Evolutionary conservation across 1,140 invertebrate genomes (phyloP).

Genomic region (Bradynema listronoti): DNA sequence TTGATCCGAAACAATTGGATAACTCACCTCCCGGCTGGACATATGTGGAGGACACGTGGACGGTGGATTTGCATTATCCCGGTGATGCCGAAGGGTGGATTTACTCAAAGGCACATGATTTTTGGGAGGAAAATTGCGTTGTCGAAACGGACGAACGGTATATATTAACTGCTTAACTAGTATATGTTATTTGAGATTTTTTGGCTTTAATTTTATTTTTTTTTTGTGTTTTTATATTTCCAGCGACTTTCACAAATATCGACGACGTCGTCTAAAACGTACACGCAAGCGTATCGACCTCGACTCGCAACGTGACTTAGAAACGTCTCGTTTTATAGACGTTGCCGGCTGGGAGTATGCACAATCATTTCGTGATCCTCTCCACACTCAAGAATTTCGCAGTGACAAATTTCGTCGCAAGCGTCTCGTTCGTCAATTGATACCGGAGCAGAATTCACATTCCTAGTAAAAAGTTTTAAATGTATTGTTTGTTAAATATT

Average conservation of each 20-base stretch:
- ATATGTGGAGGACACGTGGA: constrained; percentile 26
- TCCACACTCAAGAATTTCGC: constrained; percentile 23
- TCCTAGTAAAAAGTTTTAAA: constrained; percentile 15
- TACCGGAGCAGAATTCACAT: constrained; percentile 18
- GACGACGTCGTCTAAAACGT: not conserved
- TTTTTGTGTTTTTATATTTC: constrained; percentile 2
- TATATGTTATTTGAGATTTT: not conserved
- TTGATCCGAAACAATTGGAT: constrained; percentile 17
- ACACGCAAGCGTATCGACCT: not conserved
- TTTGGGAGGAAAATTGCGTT: constrained; percentile 16
- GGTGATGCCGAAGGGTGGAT: constrained; percentile 44
- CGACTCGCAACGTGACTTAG: constrained; percentile 5
- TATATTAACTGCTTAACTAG: no score
- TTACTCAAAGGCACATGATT: constrained; percentile 31
- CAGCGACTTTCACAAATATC: not conserved
- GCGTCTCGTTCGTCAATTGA: constrained; percentile 35
- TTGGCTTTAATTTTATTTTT: not conserved
- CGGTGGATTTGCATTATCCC: constrained; percentile 26
- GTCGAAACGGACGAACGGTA: constrained; percentile 24
- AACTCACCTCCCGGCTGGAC: constrained; percentile 28
- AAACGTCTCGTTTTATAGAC: constrained; percentile 1
- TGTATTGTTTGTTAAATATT: not conserved
- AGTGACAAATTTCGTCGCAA: constrained; percentile 33
- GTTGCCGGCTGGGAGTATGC: constrained; percentile 28
- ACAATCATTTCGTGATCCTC: constrained; percentile 33